Conservation (phyloP, 2,797 vertebrate species). For the Capromys pilorides region DNA sequence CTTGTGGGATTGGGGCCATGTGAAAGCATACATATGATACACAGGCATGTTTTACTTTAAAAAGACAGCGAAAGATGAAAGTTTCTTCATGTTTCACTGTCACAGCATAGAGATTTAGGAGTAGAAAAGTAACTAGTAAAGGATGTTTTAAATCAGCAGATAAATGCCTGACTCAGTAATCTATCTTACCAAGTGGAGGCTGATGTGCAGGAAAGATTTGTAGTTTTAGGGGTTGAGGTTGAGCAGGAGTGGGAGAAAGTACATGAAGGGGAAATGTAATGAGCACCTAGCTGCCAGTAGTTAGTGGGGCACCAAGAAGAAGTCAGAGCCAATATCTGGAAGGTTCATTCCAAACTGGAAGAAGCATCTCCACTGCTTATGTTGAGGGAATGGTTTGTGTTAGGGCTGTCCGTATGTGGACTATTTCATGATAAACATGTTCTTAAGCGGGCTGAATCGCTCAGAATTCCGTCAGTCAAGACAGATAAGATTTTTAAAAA, state of each 20-base stretch:
- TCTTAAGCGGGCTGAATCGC: slow-evolving; percentile 30
- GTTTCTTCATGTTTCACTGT: slow-evolving; percentile 36
- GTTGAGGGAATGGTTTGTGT: slow-evolving; percentile 58
- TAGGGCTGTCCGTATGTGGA: slow-evolving; percentile 4
- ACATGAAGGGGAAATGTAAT: slow-evolving; percentile 14
- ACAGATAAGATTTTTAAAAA: background rate
- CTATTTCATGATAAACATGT: background rate
- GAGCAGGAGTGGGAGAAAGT: slow-evolving; percentile 61
- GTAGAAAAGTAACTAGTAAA: slow-evolving; percentile 64
- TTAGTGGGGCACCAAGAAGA: slow-evolving; percentile 50
- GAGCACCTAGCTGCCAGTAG: slow-evolving; percentile 12
- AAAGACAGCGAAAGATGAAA: slow-evolving; percentile 41
- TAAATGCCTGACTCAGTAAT: slow-evolving; percentile 36
- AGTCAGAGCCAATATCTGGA: slow-evolving; percentile 60
- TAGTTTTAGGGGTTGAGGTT: slow-evolving; percentile 30
- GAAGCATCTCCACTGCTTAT: slow-evolving; percentile 13
- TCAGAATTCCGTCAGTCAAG: slow-evolving; percentile 39
- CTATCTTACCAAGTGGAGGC: slow-evolving; percentile 50
- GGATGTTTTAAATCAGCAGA: slow-evolving; percentile 39
- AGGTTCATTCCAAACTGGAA: slow-evolving; percentile 61
- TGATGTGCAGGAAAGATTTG: slow-evolving; percentile 17
- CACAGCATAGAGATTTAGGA: slow-evolving; percentile 38
- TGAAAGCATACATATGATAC: background rate
- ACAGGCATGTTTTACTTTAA: slow-evolving; percentile 45
- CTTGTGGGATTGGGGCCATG: slow-evolving; percentile 28